These are phyloP conservation scores for Halocynthia roretzi DNA, from an alignment of 23 tunicate genomes.

Conservation along the genomic window DNA sequence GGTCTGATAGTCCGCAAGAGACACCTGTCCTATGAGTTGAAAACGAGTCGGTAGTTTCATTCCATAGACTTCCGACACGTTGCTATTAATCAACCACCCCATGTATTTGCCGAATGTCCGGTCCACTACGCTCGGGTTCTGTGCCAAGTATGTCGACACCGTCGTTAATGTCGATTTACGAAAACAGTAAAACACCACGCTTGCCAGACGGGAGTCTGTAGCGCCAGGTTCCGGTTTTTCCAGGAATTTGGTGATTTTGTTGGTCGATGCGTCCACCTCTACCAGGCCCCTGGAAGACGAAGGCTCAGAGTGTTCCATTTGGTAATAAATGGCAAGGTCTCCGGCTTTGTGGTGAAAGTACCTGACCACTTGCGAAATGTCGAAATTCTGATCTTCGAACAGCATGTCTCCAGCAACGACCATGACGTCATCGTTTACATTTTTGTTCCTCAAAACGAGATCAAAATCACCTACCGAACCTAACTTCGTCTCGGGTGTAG, in stretches of 20 bases:
- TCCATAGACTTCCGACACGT: conserved; percentile 53
- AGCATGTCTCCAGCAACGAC: conserved; percentile 97
- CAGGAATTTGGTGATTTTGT: conserved; percentile 56
- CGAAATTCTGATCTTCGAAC: conserved; percentile 92
- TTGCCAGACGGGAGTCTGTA: conserved; percentile 65
- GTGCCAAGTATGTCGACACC: conserved; percentile 35
- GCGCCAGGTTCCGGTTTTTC: conserved; percentile 67
- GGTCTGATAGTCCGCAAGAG: conserved; percentile 46
- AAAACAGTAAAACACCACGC: conserved; percentile 89
- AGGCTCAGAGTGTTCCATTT: conserved; percentile 72
- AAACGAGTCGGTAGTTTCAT: conserved; percentile 91
- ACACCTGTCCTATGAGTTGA: conserved; percentile 84
- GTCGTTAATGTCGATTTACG: conserved; percentile 37
- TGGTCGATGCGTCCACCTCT: conserved; percentile 63
- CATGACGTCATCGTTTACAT: conserved; percentile 69
- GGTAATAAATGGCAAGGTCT: conserved; percentile 84
- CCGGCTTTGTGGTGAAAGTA: conserved; percentile 69
- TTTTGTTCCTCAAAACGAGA: conserved; percentile 56
- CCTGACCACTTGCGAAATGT: conserved; percentile 74
- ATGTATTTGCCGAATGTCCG: conserved; percentile 81
- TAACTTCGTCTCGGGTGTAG: conserved; percentile 56
- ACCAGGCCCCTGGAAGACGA: conserved; percentile 73
- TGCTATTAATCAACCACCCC: conserved; percentile 82
- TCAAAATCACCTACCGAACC: conserved; percentile 95
- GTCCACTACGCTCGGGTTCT: conserved; percentile 2